Conservation (phyloP, 2,113 vertebrate genomes). For the Aptenodytes forsteri region DNA sequence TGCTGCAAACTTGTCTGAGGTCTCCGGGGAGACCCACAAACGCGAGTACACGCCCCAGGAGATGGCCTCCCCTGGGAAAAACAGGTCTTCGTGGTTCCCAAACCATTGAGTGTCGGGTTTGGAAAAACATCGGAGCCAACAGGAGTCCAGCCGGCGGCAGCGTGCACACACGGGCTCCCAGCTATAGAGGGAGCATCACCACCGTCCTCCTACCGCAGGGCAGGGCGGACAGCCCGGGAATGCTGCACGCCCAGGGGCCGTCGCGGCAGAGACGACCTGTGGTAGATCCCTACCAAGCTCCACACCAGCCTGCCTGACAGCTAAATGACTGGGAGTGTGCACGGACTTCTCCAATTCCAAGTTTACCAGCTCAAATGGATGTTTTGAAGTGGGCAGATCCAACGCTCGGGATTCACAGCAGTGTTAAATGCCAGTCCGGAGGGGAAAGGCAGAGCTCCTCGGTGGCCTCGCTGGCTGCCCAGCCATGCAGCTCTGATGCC, state of each 20-base stretch:
- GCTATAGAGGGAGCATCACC: neutral
- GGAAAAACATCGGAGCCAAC: neutral
- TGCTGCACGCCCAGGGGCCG: accelerated
- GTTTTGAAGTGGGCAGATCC: neutral
- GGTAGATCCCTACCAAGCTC: neutral
- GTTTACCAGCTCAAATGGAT: too few relatives aligned
- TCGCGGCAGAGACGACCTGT: accelerated
- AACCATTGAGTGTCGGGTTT: accelerated
- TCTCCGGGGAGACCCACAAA: neutral
- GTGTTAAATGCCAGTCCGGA: neutral
- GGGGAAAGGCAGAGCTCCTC: neutral
- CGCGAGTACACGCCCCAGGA: accelerated
- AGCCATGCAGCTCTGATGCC: neutral
- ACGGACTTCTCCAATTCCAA: accelerated
- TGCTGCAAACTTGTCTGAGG: neutral
- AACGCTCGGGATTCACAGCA: neutral
- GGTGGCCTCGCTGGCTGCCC: neutral
- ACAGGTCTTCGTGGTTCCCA: accelerated
- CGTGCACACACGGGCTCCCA: neutral
- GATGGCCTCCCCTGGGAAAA: neutral
- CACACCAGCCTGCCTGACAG: neutral
- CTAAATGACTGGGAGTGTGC: accelerated
- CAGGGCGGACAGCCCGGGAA: accelerated
- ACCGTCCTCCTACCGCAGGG: accelerated
- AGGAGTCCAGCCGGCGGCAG: accelerated